Base-by-base conservation (phyloP, 2,113 vertebrate genomes). In the Tenrec ecaudatus region DNA sequence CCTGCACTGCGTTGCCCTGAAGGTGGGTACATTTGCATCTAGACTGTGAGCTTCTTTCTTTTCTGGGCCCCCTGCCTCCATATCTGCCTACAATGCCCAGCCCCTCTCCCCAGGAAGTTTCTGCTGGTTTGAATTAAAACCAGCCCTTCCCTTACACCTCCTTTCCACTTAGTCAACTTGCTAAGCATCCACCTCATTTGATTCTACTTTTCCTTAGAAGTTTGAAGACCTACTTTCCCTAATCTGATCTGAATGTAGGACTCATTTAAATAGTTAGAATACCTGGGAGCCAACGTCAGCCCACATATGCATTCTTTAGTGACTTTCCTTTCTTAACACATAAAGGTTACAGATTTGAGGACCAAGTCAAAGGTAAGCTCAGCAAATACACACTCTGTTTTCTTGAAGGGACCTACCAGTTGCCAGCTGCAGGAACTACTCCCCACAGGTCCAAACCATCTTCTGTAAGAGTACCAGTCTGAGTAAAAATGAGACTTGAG, bases 381-480 rank as follows among this genome's bases (percentile, higher is more conserved):
- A 9, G 4, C 14, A 40, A 40, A 36, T 43, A 86, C 27, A 85
- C 53, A 29, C 10, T 53, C 73, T 23, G 0, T 76, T 33, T 75
- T 60, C 6, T 3, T 38, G n/a, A 23, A 69, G 12, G 25, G 47
- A 43, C 97, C 91, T 97, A 98, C 98, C 97, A 6, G n/a, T 71
- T 95, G 33, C 79, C 92, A 85, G 96, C 93, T 3, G 96, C 94
- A 64, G 97, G 96, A 27, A 97, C 93, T 11, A 95, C 2, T 0
- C 97, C 98, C 97, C 98, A 98, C 92, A 98, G 96, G 88, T 98
- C 98, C 97, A 98, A 94, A 9, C 97, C 97, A 5, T 98, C 98
- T 95, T 98, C 98, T 16, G 98, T 98, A 71, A 98, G 94, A 0
- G 96, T 98, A 31, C 97, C 98, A 1, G 97, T 98, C 98, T 98